Percentiles rank a stretch among this genome's conserved stretches.
These are phyloP conservation scores for Python bivittatus DNA, from an alignment of 2,113 vertebrate genomes.

Conservation along the genomic window DNA sequence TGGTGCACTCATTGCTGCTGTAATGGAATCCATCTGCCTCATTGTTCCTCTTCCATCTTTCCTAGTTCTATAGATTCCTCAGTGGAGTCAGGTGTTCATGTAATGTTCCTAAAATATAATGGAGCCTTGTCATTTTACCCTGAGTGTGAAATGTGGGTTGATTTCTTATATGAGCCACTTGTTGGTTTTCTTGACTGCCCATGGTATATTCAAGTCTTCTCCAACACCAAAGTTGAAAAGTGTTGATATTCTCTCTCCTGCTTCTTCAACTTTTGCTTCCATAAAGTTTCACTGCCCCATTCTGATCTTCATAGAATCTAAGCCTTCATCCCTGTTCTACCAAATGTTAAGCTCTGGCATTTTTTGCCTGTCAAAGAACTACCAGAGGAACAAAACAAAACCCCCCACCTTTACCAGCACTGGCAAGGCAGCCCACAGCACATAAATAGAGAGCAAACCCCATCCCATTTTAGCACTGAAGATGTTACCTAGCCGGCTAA, in stretches of 20 bases:
- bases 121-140: not conserved
- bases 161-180: not conserved
- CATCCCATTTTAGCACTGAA: too few relatives aligned
- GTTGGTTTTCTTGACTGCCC: not conserved
- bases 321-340: not conserved
- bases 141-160: not conserved
- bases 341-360: too few relatives aligned
- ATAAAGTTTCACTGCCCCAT: not conserved
- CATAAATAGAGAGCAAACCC: too few relatives aligned
- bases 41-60: too few relatives aligned
- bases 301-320: too few relatives aligned
- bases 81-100: not conserved
- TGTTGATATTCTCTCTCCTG: not conserved
- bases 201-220: not conserved
- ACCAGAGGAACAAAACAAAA: too few relatives aligned
- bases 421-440: too few relatives aligned
- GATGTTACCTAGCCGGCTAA: too few relatives aligned
- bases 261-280: not conserved
- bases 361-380: too few relatives aligned
- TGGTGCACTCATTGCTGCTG: not conserved
- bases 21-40: not conserved
- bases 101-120: not conserved
- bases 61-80: not conserved
- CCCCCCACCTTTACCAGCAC: too few relatives aligned
- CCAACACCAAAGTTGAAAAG: not conserved